Conservation (phyloP, 2,797 vertebrate genomes). For the Acanthurus tractus region DNA sequence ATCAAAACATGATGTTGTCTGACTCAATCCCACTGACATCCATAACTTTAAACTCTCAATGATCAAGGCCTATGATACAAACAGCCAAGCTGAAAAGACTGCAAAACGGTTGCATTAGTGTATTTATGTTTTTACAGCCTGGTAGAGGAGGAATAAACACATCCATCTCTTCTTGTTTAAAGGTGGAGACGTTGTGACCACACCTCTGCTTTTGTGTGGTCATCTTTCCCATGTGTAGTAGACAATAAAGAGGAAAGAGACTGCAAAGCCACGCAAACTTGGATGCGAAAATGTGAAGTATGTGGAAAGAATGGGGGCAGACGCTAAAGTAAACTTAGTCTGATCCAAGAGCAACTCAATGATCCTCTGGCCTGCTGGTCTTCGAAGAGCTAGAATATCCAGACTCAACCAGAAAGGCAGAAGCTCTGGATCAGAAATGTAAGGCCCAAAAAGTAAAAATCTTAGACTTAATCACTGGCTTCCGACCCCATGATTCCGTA, state of each 20-base stretch:
- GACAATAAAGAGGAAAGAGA: conserved; percentile 34
- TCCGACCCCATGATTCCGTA: conserved; percentile 31
- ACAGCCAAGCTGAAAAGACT: conserved; percentile 6
- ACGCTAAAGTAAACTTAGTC: conserved; percentile 71
- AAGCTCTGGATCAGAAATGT: conserved; percentile 40
- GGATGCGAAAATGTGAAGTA: conserved; percentile 77
- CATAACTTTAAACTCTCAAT: conserved; percentile 20
- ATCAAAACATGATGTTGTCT: conserved; percentile 56
- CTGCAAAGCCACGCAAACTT: conserved; percentile 52
- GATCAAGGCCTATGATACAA: conserved; percentile 22
- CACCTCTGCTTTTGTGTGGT: conserved; percentile 45
- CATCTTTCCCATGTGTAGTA: conserved; percentile 45
- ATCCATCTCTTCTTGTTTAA: neutral
- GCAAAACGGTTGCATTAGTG: neutral
- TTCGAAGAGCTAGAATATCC: conserved; percentile 56
- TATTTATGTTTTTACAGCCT: conserved; percentile 9
- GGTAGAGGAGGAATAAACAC: neutral
- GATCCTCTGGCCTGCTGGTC: conserved; percentile 56
- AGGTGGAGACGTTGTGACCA: conserved; percentile 42
- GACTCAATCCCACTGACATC: conserved; percentile 41
- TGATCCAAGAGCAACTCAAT: conserved; percentile 80
- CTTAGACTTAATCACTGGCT: conserved; percentile 30
- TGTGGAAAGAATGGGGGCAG: conserved; percentile 79
- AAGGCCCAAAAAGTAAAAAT: conserved; percentile 24
- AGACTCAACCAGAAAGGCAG: conserved; percentile 60